Evolutionary conservation across 2,797 vertebrate genomes (phyloP).

Genomic region (Myotis pilosus): DNA sequence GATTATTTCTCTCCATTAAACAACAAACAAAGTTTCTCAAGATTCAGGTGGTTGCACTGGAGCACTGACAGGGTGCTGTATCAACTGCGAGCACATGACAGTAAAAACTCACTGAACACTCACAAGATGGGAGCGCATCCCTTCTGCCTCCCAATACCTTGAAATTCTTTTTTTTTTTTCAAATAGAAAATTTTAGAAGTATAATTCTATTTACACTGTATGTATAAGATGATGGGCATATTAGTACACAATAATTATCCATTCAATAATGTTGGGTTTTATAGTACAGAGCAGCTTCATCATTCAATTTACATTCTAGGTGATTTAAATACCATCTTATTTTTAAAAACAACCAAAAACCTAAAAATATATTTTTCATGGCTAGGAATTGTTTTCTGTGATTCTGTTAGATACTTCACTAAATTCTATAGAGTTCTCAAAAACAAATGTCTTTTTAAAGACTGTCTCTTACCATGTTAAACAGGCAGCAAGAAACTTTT

Average conservation of each 20-base stretch:
- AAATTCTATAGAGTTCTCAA: not conserved
- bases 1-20: conserved; percentile 79
- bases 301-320: conserved; percentile 51
- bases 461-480: not conserved
- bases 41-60: conserved; percentile 77
- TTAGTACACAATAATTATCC: conserved; percentile 70
- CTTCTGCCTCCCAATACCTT: not conserved
- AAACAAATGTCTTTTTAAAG: conserved; percentile 60
- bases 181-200: not conserved
- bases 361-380: conserved; percentile 40
- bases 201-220: conserved; percentile 69
- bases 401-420: not conserved
- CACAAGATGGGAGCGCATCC: conserved; percentile 35
- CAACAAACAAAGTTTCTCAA: conserved; percentile 69
- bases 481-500: conserved; percentile 30
- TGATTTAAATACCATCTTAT: conserved; percentile 56
- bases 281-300: conserved; percentile 50
- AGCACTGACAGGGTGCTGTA: conserved; percentile 80
- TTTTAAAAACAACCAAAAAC: not conserved
- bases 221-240: conserved; percentile 82
- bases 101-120: conserved; percentile 58
- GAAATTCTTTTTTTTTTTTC: not conserved
- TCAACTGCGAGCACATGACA: conserved; percentile 75
- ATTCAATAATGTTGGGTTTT: conserved; percentile 56
- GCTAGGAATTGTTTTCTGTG: not conserved